Evolutionary conservation across 2,797 vertebrate species (phyloP), one percentile per base, ranked within the genome.

Genomic region (Erpetoichthys calabaricus): DNA sequence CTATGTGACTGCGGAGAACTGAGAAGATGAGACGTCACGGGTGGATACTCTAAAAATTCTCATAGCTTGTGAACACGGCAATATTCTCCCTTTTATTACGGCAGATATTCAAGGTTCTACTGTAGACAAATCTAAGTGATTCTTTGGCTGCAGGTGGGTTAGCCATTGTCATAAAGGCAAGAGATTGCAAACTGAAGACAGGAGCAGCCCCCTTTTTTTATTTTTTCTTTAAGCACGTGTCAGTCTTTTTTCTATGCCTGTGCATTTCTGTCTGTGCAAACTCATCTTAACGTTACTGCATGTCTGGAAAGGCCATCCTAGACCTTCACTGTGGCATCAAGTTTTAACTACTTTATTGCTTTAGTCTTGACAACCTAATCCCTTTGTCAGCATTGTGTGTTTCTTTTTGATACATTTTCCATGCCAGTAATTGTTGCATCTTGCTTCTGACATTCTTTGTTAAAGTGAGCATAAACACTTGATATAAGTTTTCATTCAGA

Each of bases 331-430:
- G 45, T 57, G 63, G 72, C 60, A 57, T 80, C 75, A 77, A 77
- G 79, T 74, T 66, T 70, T 71, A 57, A 67, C 44, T 80, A 79
- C 76, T 74, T 70, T 72, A 63, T 58, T 53, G 59, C 62, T 52
- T 65, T 60, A 67, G 61, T 49, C 68, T 73, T 74, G 73, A 68
- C 75, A 76, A 75, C 67, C 66, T 75, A 73, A 67, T 73, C 68
- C 65, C 67, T 76, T 73, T 78, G 52, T 53, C 57, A 57, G 42
- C 44, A 53, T 59, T 52, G 53, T 53, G 55, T 67, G 73, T 80
- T 82, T 78, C 78, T 81, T 58, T 73, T 55, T 55, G 49, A 4
- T 55, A 44, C 59, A 45, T 50, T 6, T 60, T 43, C 44, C 53
- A 53, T 60, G 47, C 42, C 42, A 56, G 57, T 49, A 9, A 6